These are phyloP conservation scores for Scytalopus superciliaris DNA, from an alignment of 2,113 vertebrate genomes.

Conservation along the genomic window DNA sequence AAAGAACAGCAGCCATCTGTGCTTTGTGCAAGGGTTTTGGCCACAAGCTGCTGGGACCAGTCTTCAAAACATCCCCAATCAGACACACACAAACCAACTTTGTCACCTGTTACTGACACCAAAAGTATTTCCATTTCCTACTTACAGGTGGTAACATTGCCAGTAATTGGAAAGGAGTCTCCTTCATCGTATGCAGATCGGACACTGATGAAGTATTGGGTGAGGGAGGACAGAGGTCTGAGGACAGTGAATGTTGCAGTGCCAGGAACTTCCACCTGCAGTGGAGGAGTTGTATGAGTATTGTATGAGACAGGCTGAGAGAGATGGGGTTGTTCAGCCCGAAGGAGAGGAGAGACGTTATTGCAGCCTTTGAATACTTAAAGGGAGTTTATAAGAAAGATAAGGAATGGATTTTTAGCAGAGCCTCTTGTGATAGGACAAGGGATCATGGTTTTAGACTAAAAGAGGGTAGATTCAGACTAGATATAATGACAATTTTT, in stretches of 20 bases:
- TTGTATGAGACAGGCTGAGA: not conserved
- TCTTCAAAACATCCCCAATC: not conserved
- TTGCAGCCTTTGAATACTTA: not conserved
- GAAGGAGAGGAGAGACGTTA: not conserved
- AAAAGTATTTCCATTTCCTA: not conserved
- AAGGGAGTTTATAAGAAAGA: not conserved
- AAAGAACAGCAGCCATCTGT: not conserved
- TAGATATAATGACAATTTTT: not conserved
- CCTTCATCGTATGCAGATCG: constrained; percentile 78
- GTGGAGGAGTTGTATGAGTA: not conserved
- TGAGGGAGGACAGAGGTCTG: constrained; percentile 85
- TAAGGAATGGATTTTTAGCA: not conserved
- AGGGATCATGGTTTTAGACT: not conserved
- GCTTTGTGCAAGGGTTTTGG: not conserved
- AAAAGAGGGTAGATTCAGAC: not conserved
- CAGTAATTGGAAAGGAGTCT: constrained; percentile 80
- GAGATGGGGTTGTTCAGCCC: not conserved
- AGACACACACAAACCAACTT: not conserved
- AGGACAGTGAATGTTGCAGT: constrained; percentile 76
- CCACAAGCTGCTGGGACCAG: not conserved
- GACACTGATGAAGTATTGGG: constrained; percentile 83
- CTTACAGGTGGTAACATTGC: constrained; percentile 89
- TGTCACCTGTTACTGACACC: not conserved
- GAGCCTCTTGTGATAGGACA: not conserved
- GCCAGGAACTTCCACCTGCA: constrained; percentile 82